Conservation (phyloP, 2,113 vertebrate genomes). For the Gopherus flavomarginatus region DNA sequence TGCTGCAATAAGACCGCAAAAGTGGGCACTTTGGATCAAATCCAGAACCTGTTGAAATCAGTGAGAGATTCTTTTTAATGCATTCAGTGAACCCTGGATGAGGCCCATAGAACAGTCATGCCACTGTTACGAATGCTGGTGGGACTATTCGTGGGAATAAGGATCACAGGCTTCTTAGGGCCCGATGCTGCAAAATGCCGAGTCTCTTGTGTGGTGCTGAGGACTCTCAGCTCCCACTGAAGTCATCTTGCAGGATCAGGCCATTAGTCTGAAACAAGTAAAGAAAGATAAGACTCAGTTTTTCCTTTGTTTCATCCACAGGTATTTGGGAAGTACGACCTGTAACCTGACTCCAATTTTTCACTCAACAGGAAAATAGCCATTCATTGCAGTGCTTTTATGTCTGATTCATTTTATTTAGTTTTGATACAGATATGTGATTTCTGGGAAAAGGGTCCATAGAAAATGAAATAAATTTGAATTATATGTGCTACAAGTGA, state of each 20-base stretch:
- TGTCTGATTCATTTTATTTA: background rate
- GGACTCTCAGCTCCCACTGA: background rate
- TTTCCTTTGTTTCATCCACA: conserved; percentile 38
- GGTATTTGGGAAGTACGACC: background rate
- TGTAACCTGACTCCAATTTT: background rate
- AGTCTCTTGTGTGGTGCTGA: background rate
- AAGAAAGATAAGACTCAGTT: background rate
- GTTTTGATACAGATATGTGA: background rate
- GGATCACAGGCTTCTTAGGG: background rate
- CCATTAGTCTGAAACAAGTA: background rate
- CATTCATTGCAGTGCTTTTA: background rate
- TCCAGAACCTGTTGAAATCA: background rate
- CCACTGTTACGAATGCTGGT: fast-evolving
- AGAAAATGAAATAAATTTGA: background rate
- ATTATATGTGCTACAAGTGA: fast-evolving
- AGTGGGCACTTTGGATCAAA: background rate
- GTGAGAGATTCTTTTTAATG: background rate
- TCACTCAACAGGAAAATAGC: background rate
- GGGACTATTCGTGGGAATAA: background rate
- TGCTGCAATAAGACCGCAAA: background rate
- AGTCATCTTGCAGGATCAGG: background rate
- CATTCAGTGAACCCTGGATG: background rate
- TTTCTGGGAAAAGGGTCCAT: fast-evolving
- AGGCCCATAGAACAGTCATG: fast-evolving
- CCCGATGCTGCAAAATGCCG: background rate